These are phyloP conservation scores for Coenonympha arcania DNA, from an alignment of 2,888 invertebrate species.

Conservation along the genomic window DNA sequence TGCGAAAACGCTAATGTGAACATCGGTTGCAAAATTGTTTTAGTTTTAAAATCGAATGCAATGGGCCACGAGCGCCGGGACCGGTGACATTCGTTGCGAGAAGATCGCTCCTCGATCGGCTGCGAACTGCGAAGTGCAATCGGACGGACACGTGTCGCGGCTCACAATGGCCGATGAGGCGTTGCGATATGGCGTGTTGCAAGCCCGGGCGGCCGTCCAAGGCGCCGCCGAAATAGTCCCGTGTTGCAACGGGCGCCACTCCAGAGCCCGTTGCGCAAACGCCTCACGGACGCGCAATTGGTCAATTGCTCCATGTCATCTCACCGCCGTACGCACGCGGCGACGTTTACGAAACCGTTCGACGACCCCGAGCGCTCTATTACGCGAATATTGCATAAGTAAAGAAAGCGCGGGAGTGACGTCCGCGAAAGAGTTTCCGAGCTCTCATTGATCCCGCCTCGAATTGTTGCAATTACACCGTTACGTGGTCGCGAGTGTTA, in stretches of 20 bases:
- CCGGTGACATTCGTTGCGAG: slow-evolving; percentile 40
- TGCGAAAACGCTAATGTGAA: slow-evolving; percentile 75
- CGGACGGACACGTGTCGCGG: slow-evolving; percentile 60
- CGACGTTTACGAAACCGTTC: slow-evolving; percentile 57
- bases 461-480: slow-evolving; percentile 70
- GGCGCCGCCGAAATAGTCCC: slow-evolving; percentile 70
- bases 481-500: slow-evolving; percentile 64
- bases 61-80: slow-evolving; percentile 31
- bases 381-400: slow-evolving; percentile 66
- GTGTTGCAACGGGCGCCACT: slow-evolving; percentile 72
- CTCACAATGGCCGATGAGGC: slow-evolving; percentile 63
- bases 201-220: slow-evolving; percentile 71
- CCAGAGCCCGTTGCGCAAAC: slow-evolving; percentile 66
- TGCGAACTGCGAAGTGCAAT: slow-evolving; percentile 47
- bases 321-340: slow-evolving; percentile 29
- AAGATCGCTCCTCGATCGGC: slow-evolving; percentile 44
- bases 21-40: slow-evolving; percentile 73
- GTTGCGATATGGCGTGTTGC: slow-evolving; percentile 73
- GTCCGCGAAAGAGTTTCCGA: slow-evolving; percentile 57
- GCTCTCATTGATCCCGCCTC: slow-evolving; percentile 59
- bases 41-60: slow-evolving; percentile 67
- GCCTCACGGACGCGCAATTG: slow-evolving; percentile 43
- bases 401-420: slow-evolving; percentile 70
- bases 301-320: slow-evolving; percentile 51
- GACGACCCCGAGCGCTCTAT: slow-evolving; percentile 56